Percentiles rank a stretch among this genome's conserved stretches.
These are phyloP conservation scores for Tetragnatha montana DNA, from an alignment of 2,888 invertebrate species.

Conservation along the genomic window DNA sequence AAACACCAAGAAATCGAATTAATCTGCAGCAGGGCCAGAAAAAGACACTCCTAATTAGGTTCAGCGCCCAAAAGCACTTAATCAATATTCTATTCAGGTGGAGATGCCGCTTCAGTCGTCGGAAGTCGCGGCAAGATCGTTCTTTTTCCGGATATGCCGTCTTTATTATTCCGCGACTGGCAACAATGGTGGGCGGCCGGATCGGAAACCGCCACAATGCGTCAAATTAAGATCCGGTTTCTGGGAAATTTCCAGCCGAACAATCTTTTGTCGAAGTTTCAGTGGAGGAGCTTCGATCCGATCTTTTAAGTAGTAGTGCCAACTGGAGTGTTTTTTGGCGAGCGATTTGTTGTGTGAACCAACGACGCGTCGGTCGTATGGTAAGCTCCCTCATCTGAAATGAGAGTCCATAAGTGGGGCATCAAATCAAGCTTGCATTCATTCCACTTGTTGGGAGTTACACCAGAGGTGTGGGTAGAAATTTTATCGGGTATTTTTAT, in stretches of 20 bases:
- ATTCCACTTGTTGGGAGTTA: too few relatives aligned
- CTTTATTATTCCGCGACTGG: not conserved
- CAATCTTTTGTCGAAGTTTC: not conserved
- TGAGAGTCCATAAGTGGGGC: too few relatives aligned
- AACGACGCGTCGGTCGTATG: too few relatives aligned
- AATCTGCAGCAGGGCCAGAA: not conserved
- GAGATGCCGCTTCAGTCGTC: not conserved
- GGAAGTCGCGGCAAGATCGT: slow-evolving; percentile 6
- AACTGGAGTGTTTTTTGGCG: too few relatives aligned
- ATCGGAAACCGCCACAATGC: slow-evolving; percentile 13
- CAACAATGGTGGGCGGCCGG: not conserved
- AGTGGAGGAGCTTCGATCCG: too few relatives aligned
- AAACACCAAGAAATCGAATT: slow-evolving; percentile 4
- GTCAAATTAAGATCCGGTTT: slow-evolving; percentile 24
- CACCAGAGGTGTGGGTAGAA: too few relatives aligned
- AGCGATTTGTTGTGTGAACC: too few relatives aligned
- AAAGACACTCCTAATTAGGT: slow-evolving; percentile 37
- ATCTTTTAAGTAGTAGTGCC: too few relatives aligned
- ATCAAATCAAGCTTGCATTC: too few relatives aligned
- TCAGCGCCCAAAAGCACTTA: slow-evolving; percentile 18
- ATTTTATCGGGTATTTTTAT: too few relatives aligned
- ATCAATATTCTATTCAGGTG: slow-evolving; percentile 24
- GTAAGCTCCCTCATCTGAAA: too few relatives aligned
- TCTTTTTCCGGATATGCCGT: not conserved
- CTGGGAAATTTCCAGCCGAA: not conserved